Percentiles rank a stretch among this genome's conserved stretches.
These are phyloP conservation scores for Tromatobia lineatoria DNA, from an alignment of 2,888 invertebrate species.

Conservation along the genomic window DNA sequence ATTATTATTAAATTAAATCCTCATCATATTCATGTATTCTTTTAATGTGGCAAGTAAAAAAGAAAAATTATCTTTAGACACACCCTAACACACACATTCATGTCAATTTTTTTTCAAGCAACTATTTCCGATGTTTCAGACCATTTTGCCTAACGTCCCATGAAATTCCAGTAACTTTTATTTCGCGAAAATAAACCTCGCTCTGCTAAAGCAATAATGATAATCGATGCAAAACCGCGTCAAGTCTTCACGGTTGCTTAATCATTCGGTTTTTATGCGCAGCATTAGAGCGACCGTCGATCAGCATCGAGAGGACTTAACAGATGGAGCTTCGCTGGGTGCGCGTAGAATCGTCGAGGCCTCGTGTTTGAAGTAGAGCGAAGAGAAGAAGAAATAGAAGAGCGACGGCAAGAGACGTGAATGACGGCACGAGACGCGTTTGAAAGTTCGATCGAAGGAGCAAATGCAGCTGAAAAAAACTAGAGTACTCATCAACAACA, in stretches of 20 bases:
- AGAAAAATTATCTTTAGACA: too few species aligned
- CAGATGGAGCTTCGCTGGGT: slow-evolving; percentile 32
- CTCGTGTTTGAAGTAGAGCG: slow-evolving; percentile 3
- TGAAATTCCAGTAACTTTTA: too few species aligned
- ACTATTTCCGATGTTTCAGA: too few species aligned
- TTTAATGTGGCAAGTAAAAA: too few species aligned
- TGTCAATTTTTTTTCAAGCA: too few species aligned
- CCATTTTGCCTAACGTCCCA: too few species aligned
- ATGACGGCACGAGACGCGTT: slow-evolving; percentile 9
- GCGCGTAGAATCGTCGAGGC: slow-evolving; percentile 25
- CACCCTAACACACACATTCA: too few species aligned
- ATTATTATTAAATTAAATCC: too few species aligned
- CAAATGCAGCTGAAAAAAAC: slow-evolving; percentile 24
- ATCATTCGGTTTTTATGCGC: slow-evolving; percentile 50
- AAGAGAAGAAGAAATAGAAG: not conserved
- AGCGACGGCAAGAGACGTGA: slow-evolving; percentile 20
- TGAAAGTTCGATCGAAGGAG: not conserved
- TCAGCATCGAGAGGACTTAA: slow-evolving; percentile 56
- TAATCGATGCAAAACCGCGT: not conserved
- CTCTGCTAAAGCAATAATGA: too few species aligned
- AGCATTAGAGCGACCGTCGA: slow-evolving; percentile 61
- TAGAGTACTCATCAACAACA: not conserved
- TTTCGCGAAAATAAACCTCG: too few species aligned
- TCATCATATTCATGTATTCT: too few species aligned
- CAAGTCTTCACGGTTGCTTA: not conserved